These are phyloP conservation scores for Oreochromis tanganicae DNA, from an alignment of 2,113 vertebrate species.

Conservation along the genomic window DNA sequence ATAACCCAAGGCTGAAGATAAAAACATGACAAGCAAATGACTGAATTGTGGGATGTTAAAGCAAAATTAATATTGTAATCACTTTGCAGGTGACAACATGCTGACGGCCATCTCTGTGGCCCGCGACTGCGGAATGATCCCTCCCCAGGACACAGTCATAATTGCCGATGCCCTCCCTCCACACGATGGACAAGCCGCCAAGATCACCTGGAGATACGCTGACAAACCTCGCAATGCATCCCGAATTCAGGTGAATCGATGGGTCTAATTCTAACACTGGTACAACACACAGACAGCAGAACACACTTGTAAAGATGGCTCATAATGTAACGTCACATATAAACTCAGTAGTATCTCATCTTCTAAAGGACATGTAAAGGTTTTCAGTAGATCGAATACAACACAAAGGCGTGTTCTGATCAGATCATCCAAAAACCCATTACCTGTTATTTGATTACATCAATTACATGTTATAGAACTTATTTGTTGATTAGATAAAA, in stretches of 20 bases:
- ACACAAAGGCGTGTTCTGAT: neutral
- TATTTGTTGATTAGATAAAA: neutral
- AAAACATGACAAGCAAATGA: neutral
- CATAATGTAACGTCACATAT: neutral
- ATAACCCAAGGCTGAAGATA: neutral
- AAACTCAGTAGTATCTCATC: neutral
- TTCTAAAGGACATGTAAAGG: neutral
- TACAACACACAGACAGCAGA: fast-evolving
- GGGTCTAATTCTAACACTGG: neutral
- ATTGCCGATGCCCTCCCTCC: slow-evolving; percentile 91
- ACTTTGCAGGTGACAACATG: slow-evolving; percentile 88
- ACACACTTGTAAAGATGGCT: neutral
- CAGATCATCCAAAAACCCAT: neutral
- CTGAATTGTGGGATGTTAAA: fast-evolving
- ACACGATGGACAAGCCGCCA: slow-evolving; percentile 88
- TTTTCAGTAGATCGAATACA: neutral
- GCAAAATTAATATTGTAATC: neutral
- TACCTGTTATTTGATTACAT: neutral
- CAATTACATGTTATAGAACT: fast-evolving
- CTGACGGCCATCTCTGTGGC: slow-evolving; percentile 96
- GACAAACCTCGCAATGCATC: slow-evolving; percentile 78
- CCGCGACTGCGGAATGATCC: slow-evolving; percentile 97
- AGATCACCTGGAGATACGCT: slow-evolving; percentile 93
- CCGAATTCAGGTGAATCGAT: slow-evolving; percentile 74
- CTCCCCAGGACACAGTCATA: slow-evolving; percentile 89